Base-by-base conservation (phyloP, 2,797 vertebrate genomes). In the Sibirionetta formosa region DNA sequence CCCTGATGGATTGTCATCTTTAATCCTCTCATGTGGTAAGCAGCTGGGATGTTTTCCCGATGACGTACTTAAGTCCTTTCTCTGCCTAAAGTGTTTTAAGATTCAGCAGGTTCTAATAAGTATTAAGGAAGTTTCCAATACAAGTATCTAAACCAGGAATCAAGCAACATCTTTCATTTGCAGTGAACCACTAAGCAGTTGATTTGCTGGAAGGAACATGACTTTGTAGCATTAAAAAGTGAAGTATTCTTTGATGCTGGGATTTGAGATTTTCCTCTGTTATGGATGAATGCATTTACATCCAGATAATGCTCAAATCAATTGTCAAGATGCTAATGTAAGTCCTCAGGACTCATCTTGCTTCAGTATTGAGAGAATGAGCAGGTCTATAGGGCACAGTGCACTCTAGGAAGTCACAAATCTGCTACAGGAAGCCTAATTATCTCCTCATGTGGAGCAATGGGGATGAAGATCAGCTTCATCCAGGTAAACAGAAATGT, bases 41-140 rank as follows among this genome's bases (percentile, higher is more conserved):
- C 83, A 96, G 88, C 89, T 97, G 91, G 75, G 86, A 57, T 18
- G 36, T 76, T 89, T 86, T 78, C 31, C 44, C 88, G 68, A 33
- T 57, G 61, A 68, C 26, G 35, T 80, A 57, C 70, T 92, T 70
- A 83, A 88, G 53, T 86, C 66, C 18, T 65, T 69, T 85, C 54
- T 71, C 70, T 46, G 38, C 88, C 82, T 50, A 71, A 95, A 83
- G 66, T 13, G 7, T 58, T 61, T 78, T 29, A 82, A 93, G 86
- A 86, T 86, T 73, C 58, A 94, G 64, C 72, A 83, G 58, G 40
- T 93, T 97, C 93, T 84, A 90, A 66, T 90, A 89, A 93, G 54
- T 84, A 82, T 57, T 82, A 92, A 90, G 36, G 31, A 93, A 64
- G 75, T 85, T 93, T 95, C 81, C 93, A 93, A 46, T 31, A 65